Base-by-base conservation (phyloP, 2,888 invertebrate species). In the Pachycephus smyrnensis region DNA sequence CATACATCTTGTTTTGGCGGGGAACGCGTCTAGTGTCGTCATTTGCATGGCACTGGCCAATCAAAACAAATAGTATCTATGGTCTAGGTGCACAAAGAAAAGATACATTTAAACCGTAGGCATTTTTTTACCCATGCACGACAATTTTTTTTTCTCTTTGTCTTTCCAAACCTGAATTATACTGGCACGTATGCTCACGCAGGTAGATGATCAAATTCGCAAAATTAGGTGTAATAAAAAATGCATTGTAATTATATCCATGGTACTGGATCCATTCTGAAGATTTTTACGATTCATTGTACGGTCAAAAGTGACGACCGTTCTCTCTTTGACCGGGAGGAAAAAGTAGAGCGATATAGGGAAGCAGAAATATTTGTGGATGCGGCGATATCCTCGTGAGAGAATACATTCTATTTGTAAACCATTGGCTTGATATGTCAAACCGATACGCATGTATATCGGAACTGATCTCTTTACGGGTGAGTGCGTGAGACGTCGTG, bases 361-460 rank as follows among this genome's bases (percentile, higher is more conserved):
- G 33, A 71, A 71, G 32, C 71, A 71, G 71, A 71, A 71, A 33
- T 33, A 71, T 31, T 33, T 31, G 71, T 71, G 31, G 71, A 71
- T 71, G 71, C 71, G 71, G 31, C 31, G 33, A 31, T 33, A 33
- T 33, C 71, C 71, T 31, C 71, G 71, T 71, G 31, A 32, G 71
- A 71, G 71, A 71, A 33, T 33, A 71, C 32, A 71, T 71, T 71
- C 31, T 71, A 71, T 33, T 71, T 71, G 71, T 71, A 71, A 71
- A 71, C 71, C 71, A 71, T 23, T 31, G 32, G 15, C 32, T 71
- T 33, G 32, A 71, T 71, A 71, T 71, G 71, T 71, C 31, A 71
- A 71, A 33, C 71, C 32, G 32, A 71, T 32, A 71, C 71, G 31
- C 23, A 55, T 71, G 32, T 71, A 71, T 71, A 71, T 71, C 71